Evolutionary conservation across 2,888 invertebrate genomes (phyloP), one percentile per base, ranked within the genome.

Genomic region (Dichetophora obliterata): DNA sequence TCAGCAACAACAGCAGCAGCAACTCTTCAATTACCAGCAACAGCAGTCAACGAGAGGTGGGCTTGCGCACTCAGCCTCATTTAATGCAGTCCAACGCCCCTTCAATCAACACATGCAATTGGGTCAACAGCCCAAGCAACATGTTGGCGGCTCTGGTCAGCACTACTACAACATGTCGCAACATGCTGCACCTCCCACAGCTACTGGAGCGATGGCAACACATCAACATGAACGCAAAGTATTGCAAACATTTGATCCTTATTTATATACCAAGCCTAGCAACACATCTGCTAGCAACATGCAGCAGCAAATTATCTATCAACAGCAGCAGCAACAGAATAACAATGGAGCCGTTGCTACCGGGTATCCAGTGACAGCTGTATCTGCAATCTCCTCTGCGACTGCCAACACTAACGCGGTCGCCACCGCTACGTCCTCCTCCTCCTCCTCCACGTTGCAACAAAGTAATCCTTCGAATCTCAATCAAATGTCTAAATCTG

Each of bases 401-500:
- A 34, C 34, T 19, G 14, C 54, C 80, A 79, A 31, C 78, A 81
- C n/a, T 78, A 77, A 50, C 80, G 76, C 11, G 80, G 76, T 43
- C 81, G 79, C 22, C n/a, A n/a, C n/a, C n/a, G n/a, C n/a, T n/a
- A n/a, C 83, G 77, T 57, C 77, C 31, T 3, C 31, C 31, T 31
- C 31, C 37, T 37, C 37, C 8, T 78, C 24, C n/a, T 4, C 27
- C 1, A 9, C 83, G 76, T 66, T 84, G 75, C 88, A 86, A 84
- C 86, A 86, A 84, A 85, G 86, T 82, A 86, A 83, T 79, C 85
- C 87, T 75, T 34, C 6, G 80, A 84, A 85, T 37, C 37, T 37
- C 37, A 37, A 37, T 37, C 87, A 87, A 85, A 88, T 89, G 88
- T 87, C 88, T 77, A 86, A 88, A 81, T 88, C 89, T 78, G 84